Conservation (phyloP, 1,140 invertebrate genomes). For the Teleopsis dalmanni region DNA sequence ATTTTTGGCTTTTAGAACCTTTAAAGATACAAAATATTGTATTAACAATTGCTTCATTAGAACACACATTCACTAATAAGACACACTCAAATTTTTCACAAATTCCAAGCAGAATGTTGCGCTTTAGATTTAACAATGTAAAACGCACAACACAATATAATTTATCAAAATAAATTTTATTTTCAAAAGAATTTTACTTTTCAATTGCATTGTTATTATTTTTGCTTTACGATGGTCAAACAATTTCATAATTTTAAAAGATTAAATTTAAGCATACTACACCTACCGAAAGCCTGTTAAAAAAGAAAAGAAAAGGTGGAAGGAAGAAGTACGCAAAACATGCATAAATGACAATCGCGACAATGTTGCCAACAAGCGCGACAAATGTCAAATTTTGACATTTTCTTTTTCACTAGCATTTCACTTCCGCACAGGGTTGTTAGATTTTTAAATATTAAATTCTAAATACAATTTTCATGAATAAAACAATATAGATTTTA, state of each 20-base stretch:
- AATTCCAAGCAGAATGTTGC: background rate
- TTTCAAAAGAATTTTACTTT: background rate
- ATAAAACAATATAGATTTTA: too few species aligned
- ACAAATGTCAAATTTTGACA: background rate
- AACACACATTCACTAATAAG: background rate
- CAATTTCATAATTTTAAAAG: slow-evolving; percentile 19
- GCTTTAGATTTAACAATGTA: background rate
- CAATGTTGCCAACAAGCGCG: background rate
- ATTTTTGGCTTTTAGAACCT: slow-evolving; percentile 50
- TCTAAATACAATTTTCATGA: too few species aligned
- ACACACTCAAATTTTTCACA: background rate
- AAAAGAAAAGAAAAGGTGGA: slow-evolving; percentile 41
- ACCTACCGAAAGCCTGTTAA: slow-evolving; percentile 40
- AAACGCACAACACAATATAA: background rate
- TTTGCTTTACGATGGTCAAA: slow-evolving; percentile 23
- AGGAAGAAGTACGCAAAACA: slow-evolving; percentile 21
- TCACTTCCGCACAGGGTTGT: too few species aligned
- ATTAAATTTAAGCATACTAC: slow-evolving; percentile 29
- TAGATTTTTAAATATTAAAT: too few species aligned
- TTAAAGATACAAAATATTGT: background rate
- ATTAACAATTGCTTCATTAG: background rate
- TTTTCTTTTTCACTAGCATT: too few species aligned
- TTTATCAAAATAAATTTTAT: background rate
- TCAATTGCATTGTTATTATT: slow-evolving; percentile 7
- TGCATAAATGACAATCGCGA: background rate